Evolutionary conservation across 2,888 invertebrate species (phyloP), one percentile per base, ranked within the genome.

Genomic region (Ochropleura plecta): DNA sequence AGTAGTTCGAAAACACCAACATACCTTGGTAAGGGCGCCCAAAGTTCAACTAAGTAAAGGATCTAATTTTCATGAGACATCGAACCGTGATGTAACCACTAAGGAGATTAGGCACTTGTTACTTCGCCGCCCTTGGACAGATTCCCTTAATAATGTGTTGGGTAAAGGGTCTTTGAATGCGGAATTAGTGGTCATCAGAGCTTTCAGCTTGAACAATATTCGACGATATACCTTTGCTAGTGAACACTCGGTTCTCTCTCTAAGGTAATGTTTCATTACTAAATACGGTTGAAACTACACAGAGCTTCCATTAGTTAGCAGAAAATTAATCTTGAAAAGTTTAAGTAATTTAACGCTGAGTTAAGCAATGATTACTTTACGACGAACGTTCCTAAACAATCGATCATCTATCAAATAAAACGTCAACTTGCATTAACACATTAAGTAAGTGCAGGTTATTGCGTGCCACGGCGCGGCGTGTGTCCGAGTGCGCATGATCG

Each of bases 81-180:
- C 90, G 91, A 92, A 90, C 90, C 90, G 87, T 91, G 89, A 91
- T 92, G 90, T 89, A 89, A 92, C 91, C 91, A 87, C 91, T 91
- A 93, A 93, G 91, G 86, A 91, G 92, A 93, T 93, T 93, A 93
- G 88, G 88, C 89, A 92, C 92, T 93, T 93, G 92, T 92, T 91
- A 92, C 92, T 91, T 89, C 86, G 85, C 83, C 86, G 88, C 85
- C 88, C 76, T 89, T 84, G 87, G 85, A 88, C 85, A 87, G 86
- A 87, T 89, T 88, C 87, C 86, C 87, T 88, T 90, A 88, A 91
- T 90, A 90, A 89, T 90, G 88, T 90, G 87, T 89, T 82, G 86
- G 88, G 86, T 82, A 85, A 88, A 85, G 83, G 89, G 89, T 86
- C 90, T 88, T 89, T 86, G 88, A 90, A 90, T 88, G 85, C 81